Percentiles rank a stretch among this genome's conserved stretches.
Conservation (phyloP, 2,113 vertebrate species). For the Asarcornis scutulata region DNA sequence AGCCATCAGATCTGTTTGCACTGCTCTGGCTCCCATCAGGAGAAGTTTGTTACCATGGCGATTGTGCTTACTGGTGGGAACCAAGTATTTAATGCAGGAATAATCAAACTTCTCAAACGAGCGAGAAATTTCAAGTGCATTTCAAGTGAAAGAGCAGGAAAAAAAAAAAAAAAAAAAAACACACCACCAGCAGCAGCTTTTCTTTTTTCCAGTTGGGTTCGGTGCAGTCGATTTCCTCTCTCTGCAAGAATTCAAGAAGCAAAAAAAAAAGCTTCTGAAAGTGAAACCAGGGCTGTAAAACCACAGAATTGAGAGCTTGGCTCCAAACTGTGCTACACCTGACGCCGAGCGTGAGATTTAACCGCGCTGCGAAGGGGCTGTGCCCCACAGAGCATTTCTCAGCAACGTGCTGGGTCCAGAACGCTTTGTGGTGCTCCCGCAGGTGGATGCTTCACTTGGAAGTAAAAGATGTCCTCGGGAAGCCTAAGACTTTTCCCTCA, state of each 20-base stretch:
- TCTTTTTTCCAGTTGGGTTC: background rate
- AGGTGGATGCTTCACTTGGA: background rate
- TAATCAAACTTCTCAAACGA: background rate
- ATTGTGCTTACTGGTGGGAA: background rate
- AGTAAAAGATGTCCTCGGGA: no score
- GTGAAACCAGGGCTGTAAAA: background rate
- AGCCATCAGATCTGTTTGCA: background rate
- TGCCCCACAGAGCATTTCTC: background rate
- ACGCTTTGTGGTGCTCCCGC: accelerated
- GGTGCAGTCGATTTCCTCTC: background rate
- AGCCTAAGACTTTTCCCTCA: background rate
- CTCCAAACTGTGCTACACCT: background rate
- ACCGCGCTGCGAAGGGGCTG: background rate
- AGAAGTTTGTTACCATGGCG: conserved; percentile 15
- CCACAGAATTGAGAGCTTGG: background rate
- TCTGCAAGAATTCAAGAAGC: background rate
- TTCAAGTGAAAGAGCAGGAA: background rate
- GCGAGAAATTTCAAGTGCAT: background rate
- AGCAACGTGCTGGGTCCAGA: background rate
- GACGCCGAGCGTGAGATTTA: background rate
- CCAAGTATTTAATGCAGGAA: accelerated
- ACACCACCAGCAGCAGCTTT: accelerated
- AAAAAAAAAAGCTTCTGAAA: background rate
- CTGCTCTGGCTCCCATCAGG: background rate
- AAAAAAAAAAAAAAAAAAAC: background rate